A percentile compares a stretch with the other conserved stretches of the same genome.
phyloP scores from a whole-genome alignment of 1,140 invertebrate species.

The Drosophila pachea region DNA sequence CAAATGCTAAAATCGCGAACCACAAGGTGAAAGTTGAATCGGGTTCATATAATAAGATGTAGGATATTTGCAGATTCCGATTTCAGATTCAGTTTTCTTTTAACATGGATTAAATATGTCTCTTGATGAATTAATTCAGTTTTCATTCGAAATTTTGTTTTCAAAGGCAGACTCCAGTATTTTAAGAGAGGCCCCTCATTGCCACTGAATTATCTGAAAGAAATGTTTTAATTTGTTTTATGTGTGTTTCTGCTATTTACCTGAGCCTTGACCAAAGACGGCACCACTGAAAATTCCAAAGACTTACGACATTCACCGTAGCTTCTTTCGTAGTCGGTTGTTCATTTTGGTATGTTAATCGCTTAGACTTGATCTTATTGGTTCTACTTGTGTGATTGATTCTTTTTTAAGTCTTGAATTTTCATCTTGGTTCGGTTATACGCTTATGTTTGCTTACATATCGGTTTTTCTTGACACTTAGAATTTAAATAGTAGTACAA shows the following conservation, averaged over 20 bases:
- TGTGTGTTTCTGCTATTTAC: constrained; percentile 51
- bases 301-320: not conserved
- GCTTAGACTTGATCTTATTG: constrained; percentile 13
- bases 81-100: not conserved
- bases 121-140: not conserved
- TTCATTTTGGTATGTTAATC: constrained; percentile 18
- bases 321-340: not conserved
- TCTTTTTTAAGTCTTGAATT: constrained; percentile 19
- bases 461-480: constrained; percentile 38
- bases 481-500: constrained; percentile 45
- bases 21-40: not conserved
- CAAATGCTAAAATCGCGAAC: not conserved
- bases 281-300: constrained; percentile 13
- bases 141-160: not conserved
- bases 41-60: not conserved
- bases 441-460: constrained; percentile 9
- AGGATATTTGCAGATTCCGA: not conserved
- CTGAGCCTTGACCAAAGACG: constrained; percentile 33
- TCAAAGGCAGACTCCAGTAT: not conserved
- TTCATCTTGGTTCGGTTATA: constrained; percentile 14
- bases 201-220: constrained; percentile 29
- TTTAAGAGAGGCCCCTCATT: not conserved
- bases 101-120: not conserved
- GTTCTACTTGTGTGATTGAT: not conserved
- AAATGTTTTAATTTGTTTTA: constrained; percentile 48